Percentiles rank a stretch among this genome's conserved stretches.
These are phyloP conservation scores for Noctua pronuba DNA, from an alignment of 2,888 invertebrate species.

Conservation along the genomic window DNA sequence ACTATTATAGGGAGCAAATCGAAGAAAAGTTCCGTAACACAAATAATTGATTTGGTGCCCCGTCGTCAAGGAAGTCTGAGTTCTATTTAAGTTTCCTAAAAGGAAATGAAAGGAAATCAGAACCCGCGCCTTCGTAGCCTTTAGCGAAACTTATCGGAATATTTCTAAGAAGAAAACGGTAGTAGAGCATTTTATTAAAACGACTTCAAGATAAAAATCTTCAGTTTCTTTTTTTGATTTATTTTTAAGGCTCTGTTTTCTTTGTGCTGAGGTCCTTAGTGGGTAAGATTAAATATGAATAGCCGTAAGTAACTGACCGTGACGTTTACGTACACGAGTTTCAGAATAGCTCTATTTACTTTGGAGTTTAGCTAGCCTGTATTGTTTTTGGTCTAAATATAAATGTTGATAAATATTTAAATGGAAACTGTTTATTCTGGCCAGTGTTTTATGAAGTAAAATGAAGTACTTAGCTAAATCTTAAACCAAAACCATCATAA, in stretches of 20 bases:
- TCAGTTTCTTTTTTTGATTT: constrained; percentile 71
- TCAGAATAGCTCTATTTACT: not conserved
- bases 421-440: not conserved
- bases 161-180: constrained; percentile 80
- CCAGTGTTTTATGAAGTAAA: not conserved
- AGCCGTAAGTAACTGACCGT: constrained; percentile 23
- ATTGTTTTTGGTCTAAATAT: not conserved
- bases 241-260: constrained; percentile 49
- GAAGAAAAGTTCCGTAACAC: constrained; percentile 85
- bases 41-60: constrained; percentile 89
- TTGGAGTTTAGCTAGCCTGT: not conserved
- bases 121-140: constrained; percentile 84
- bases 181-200: constrained; percentile 81
- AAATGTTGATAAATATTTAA: not conserved
- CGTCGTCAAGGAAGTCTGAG: constrained; percentile 88
- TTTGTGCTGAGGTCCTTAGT: constrained; percentile 28
- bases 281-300: constrained; percentile 43
- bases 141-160: constrained; percentile 88
- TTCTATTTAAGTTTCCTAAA: constrained; percentile 90
- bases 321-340: constrained; percentile 31
- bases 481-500: not conserved
- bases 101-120: constrained; percentile 91
- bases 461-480: not conserved
- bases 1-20: constrained; percentile 82
- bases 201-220: constrained; percentile 78